Percentiles rank a stretch among this genome's conserved stretches.
Conservation (phyloP, 2,888 invertebrate species). For the Leucoptera coffeella region DNA sequence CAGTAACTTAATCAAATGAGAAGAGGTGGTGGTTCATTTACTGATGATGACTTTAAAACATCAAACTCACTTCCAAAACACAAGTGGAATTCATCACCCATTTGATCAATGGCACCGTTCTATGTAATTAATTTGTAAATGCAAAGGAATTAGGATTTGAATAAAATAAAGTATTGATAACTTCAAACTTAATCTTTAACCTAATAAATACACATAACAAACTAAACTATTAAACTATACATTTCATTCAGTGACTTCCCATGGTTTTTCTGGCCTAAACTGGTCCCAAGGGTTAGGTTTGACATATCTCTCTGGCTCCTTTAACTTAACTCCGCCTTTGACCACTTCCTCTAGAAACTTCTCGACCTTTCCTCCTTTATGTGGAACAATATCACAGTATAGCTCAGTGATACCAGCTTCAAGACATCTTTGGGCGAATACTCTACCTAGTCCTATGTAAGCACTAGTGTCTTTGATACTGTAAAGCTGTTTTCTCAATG, state of each 20-base stretch:
- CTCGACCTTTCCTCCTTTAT: slow-evolving; percentile 58
- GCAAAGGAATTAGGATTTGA: no score
- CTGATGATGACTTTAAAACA: no score
- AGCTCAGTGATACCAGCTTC: slow-evolving; percentile 70
- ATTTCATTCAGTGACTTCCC: slow-evolving; percentile 50
- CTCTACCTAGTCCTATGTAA: slow-evolving; percentile 68
- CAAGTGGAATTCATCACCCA: no score
- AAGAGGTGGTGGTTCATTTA: no score
- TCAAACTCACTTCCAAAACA: no score
- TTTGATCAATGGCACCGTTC: no score
- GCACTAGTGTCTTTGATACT: slow-evolving; percentile 74
- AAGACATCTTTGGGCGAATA: slow-evolving; percentile 78
- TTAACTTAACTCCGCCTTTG: slow-evolving; percentile 61
- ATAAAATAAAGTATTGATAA: no score
- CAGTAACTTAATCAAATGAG: no score
- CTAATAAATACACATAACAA: no score
- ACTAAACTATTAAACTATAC: not conserved
- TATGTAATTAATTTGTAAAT: no score
- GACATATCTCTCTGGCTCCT: slow-evolving; percentile 61
- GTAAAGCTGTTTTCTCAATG: slow-evolving; percentile 73
- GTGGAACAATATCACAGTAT: slow-evolving; percentile 53
- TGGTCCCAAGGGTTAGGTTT: slow-evolving; percentile 58
- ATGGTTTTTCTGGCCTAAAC: slow-evolving; percentile 64
- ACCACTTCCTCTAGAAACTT: slow-evolving; percentile 62
- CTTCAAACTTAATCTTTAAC: no score